Percentiles rank a stretch among this genome's conserved stretches.
phyloP scores from a whole-genome alignment of 2,113 vertebrate genomes.

The Pluvianellus socialis region DNA sequence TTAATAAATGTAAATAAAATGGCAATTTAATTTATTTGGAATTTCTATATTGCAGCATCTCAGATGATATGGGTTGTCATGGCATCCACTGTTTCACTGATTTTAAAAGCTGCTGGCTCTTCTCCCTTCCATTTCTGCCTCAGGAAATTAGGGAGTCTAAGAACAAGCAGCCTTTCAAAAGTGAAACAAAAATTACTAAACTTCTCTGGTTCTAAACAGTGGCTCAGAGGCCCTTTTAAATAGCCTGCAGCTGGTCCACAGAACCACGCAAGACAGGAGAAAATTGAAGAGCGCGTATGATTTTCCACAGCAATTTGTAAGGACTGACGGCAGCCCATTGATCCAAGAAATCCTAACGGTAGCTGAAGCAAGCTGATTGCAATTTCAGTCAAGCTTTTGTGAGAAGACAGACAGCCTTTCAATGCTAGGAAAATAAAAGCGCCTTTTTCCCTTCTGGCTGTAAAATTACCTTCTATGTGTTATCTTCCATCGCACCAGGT shows the following conservation, averaged over 20 bases:
- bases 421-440: background rate
- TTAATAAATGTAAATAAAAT: background rate
- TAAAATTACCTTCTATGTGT: background rate
- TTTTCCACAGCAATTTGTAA: background rate
- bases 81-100: background rate
- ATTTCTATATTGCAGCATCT: background rate
- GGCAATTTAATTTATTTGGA: background rate
- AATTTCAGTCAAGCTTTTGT: background rate
- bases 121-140: background rate
- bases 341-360: background rate
- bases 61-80: background rate
- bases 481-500: background rate
- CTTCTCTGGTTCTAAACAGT: background rate
- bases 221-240: background rate
- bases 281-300: background rate
- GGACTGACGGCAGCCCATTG: background rate
- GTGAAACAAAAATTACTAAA: constrained; percentile 9
- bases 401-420: background rate
- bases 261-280: background rate
- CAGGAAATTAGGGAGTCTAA: background rate
- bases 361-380: background rate
- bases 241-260: background rate
- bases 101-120: constrained; percentile 12
- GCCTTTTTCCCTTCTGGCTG: background rate
- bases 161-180: background rate